phyloP scores from a whole-genome alignment of 2,888 invertebrate genomes.

The Mythimna lalbum region DNA sequence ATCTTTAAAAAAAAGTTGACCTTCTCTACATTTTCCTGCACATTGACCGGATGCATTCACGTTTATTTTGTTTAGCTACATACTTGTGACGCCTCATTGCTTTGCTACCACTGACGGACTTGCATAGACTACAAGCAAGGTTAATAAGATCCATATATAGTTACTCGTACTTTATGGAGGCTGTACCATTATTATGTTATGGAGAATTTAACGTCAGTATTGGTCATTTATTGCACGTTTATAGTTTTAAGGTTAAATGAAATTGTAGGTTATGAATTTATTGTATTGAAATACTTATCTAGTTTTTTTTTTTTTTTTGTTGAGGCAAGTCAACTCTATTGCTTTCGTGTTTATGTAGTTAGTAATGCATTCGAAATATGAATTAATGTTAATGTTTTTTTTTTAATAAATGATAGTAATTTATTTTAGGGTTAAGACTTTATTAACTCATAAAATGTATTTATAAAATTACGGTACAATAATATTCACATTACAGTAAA shows the following conservation, averaged over 20 bases:
- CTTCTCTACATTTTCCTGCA: slow-evolving; percentile 36
- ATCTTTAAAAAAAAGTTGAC: not conserved
- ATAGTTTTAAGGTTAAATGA: slow-evolving; percentile 18
- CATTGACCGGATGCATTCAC: slow-evolving; percentile 43
- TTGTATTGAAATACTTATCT: not conserved
- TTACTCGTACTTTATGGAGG: slow-evolving; percentile 35
- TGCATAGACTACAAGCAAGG: slow-evolving; percentile 24
- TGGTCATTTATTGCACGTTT: slow-evolving; percentile 5
- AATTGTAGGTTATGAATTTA: not conserved
- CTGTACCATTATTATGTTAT: not conserved
- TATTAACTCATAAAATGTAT: not conserved
- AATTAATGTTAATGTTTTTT: not conserved
- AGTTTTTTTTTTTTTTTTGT: not conserved
- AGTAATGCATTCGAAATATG: not conserved
- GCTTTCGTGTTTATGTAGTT: not conserved
- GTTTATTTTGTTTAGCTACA: slow-evolving; percentile 64
- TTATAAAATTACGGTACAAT: not conserved
- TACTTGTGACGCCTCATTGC: slow-evolving; percentile 59
- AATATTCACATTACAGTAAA: too few relatives aligned
- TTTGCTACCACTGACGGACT: slow-evolving; percentile 49
- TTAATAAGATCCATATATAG: slow-evolving; percentile 46
- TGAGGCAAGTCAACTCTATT: not conserved
- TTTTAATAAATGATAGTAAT: not conserved
- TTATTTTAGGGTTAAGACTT: too few relatives aligned
- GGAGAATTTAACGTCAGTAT: not conserved